Percentiles rank a stretch among this genome's conserved stretches.
phyloP scores from a whole-genome alignment of 2,797 vertebrate species.

The Leuciscus waleckii region DNA sequence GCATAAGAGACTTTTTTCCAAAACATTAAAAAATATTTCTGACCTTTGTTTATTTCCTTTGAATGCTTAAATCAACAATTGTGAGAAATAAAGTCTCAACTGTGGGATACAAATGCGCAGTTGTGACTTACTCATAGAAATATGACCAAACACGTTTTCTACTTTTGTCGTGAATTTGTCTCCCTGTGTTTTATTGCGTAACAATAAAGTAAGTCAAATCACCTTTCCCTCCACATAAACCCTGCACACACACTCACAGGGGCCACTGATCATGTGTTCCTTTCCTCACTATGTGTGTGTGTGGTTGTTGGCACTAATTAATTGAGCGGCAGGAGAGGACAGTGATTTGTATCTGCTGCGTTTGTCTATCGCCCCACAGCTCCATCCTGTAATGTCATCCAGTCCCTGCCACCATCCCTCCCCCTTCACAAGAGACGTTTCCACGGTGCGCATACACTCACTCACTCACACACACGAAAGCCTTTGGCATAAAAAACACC shows the following conservation, averaged over 20 bases:
- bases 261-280: neutral
- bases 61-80: too few species aligned
- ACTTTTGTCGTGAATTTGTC: neutral
- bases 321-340: slow-evolving; percentile 56
- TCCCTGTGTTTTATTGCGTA: neutral
- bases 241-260: neutral
- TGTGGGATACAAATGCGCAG: neutral
- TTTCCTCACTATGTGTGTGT: neutral
- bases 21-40: too few species aligned
- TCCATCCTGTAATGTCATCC: slow-evolving; percentile 63
- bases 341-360: slow-evolving; percentile 64
- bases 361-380: slow-evolving; percentile 61
- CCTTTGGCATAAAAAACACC: slow-evolving; percentile 16
- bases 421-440: slow-evolving; percentile 25
- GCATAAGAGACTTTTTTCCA: too few species aligned
- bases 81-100: too few species aligned
- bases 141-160: neutral
- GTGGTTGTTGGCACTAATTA: slow-evolving; percentile 57
- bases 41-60: too few species aligned
- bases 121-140: neutral
- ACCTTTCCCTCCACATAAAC: neutral
- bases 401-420: slow-evolving; percentile 53
- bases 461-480: neutral
- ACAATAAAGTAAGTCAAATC: slow-evolving; percentile 1
- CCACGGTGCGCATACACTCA: neutral